These are phyloP conservation scores for Acanthaster planci DNA, from an alignment of 35 echinoderm and acorn worm species.

Conservation along the genomic window DNA sequence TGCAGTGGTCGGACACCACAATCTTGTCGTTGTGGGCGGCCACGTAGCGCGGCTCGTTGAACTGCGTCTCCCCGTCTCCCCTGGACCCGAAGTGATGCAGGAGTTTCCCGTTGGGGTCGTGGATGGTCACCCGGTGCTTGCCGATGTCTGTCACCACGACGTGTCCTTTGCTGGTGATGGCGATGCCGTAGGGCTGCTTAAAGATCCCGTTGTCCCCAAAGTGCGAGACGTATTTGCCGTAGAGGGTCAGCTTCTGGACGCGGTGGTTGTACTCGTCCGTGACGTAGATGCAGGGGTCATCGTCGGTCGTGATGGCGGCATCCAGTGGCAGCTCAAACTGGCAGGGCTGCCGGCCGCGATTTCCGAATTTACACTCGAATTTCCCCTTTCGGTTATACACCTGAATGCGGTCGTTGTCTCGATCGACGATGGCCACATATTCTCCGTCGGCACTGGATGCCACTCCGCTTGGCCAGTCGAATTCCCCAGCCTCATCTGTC, in stretches of 20 bases:
- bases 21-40: slow-evolving; percentile 71
- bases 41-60: slow-evolving; percentile 97
- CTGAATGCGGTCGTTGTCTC: slow-evolving; percentile 96
- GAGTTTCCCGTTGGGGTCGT: slow-evolving; percentile 81
- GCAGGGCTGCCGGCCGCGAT: slow-evolving; percentile 82
- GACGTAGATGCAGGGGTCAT: slow-evolving; percentile 91
- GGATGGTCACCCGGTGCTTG: slow-evolving; percentile 93
- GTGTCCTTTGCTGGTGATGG: slow-evolving; percentile 68
- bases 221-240: slow-evolving; percentile 87
- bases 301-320: slow-evolving; percentile 80
- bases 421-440: slow-evolving; percentile 88
- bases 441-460: slow-evolving; percentile 85
- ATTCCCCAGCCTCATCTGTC: slow-evolving; percentile 92
- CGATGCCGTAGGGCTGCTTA: slow-evolving; percentile 97
- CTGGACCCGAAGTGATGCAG: slow-evolving; percentile 84
- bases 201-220: slow-evolving; percentile 98
- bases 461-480: slow-evolving; percentile 99
- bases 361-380: slow-evolving; percentile 98
- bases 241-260: slow-evolving; percentile 95
- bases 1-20: slow-evolving; percentile 95
- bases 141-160: slow-evolving; percentile 95
- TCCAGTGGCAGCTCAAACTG: slow-evolving; percentile 98
- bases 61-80: slow-evolving; percentile 81
- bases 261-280: slow-evolving; percentile 99
- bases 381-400: slow-evolving; percentile 95